These are phyloP conservation scores for Drosophila recens DNA, from an alignment of 2,888 invertebrate species.

Conservation along the genomic window DNA sequence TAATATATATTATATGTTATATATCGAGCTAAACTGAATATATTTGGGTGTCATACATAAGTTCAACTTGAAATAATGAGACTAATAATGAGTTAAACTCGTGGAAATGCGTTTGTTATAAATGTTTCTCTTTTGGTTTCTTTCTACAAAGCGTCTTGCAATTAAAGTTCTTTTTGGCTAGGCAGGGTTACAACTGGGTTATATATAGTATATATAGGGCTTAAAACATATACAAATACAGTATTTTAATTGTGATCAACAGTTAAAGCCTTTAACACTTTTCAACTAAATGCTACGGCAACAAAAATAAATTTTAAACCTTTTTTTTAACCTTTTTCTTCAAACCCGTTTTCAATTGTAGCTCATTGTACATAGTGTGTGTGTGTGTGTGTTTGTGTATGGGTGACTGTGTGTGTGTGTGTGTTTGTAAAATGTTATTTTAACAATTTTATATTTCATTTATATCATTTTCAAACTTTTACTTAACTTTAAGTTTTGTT, in stretches of 20 bases:
- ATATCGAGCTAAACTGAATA: constrained; percentile 57
- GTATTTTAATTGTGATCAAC: constrained; percentile 44
- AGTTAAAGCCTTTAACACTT: constrained; percentile 58
- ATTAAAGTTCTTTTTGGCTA: constrained; percentile 50
- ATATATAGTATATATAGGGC: constrained; percentile 20
- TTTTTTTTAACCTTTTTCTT: constrained; percentile 31
- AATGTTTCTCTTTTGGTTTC: constrained; percentile 42
- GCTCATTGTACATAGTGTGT: constrained; percentile 68
- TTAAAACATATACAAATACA: constrained; percentile 33
- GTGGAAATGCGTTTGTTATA: constrained; percentile 73
- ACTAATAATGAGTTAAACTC: constrained; percentile 77
- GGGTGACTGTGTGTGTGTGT: constrained; percentile 12
- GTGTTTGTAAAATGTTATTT: constrained; percentile 34
- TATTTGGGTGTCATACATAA: constrained; percentile 42
- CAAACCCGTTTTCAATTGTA: constrained; percentile 61
- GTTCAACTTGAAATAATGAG: constrained; percentile 58
- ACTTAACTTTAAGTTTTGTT: constrained; percentile 52
- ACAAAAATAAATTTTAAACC: constrained; percentile 49
- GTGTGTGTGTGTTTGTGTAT: constrained; percentile 19
- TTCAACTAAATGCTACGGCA: constrained; percentile 69
- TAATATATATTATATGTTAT: constrained; percentile 32
- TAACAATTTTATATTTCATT: constrained; percentile 42
- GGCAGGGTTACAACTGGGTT: constrained; percentile 45
- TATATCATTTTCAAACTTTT: constrained; percentile 32
- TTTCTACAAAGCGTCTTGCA: constrained; percentile 56